Percentiles rank a stretch among this genome's conserved stretches.
Evolutionary conservation across 2,113 vertebrate species (phyloP).

Genomic region (Saguinus imperator): DNA sequence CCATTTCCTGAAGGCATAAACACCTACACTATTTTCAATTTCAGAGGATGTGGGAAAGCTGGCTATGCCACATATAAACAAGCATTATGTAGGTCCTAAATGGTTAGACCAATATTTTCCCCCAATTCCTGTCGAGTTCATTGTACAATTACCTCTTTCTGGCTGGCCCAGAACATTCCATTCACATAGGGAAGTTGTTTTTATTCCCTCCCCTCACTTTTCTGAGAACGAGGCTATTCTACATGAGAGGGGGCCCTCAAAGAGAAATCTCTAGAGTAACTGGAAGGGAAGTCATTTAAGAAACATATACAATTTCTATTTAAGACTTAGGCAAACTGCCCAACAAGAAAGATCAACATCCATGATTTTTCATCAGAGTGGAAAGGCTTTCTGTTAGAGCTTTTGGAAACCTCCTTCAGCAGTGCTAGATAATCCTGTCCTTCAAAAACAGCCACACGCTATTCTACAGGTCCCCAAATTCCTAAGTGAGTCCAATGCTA

Average conservation of each 20-base stretch:
- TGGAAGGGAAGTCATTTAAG: constrained; percentile 25
- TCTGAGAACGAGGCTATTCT: constrained; percentile 26
- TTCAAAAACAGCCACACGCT: background rate
- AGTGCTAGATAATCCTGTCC: background rate
- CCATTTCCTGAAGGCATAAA: constrained; percentile 28
- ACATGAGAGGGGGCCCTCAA: background rate
- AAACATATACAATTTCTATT: background rate
- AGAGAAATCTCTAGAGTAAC: constrained; percentile 24
- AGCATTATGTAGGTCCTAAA: constrained; percentile 29
- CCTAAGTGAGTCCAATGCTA: constrained; percentile 18
- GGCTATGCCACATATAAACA: constrained; percentile 11
- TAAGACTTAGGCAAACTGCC: constrained; percentile 35
- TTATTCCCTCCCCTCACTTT: background rate
- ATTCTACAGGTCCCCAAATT: background rate
- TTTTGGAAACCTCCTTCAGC: background rate
- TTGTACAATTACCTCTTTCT: constrained; percentile 31
- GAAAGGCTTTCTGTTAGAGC: background rate
- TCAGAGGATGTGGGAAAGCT: background rate
- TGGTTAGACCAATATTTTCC: background rate
- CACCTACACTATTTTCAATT: constrained; percentile 41
- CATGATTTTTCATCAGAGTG: background rate
- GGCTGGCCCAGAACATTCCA: background rate
- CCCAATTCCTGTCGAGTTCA: background rate
- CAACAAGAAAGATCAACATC: background rate
- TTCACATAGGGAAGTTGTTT: background rate